Conservation (phyloP, 2,113 vertebrate species). For the Rhegmatorhina hoffmannsi region DNA sequence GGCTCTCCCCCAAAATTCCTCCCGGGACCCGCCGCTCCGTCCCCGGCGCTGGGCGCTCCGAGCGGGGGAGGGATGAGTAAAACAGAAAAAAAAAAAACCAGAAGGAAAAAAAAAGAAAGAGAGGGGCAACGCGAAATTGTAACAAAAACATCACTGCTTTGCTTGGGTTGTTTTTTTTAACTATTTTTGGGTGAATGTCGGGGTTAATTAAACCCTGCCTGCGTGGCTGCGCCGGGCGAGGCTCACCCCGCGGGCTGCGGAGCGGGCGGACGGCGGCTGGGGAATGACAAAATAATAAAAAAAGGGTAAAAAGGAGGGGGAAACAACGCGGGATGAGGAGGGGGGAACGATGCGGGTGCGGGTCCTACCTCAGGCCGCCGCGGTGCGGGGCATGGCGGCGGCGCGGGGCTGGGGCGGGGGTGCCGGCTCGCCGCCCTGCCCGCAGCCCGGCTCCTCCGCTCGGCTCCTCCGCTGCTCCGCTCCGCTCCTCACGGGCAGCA, state of each 20-base stretch:
- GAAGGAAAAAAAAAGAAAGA: neutral
- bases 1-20: neutral
- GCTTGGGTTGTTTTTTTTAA: neutral
- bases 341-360: no score
- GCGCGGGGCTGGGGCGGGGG: no score
- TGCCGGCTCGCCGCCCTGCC: no score
- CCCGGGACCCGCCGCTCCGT: neutral
- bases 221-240: neutral
- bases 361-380: no score
- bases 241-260: neutral
- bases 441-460: no score
- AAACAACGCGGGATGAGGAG: neutral
- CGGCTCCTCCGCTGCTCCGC: no score
- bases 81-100: neutral
- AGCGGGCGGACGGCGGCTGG: neutral
- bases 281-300: neutral
- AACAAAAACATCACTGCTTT: neutral
- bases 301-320: neutral
- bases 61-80: neutral
- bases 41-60: neutral
- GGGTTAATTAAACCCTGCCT: neutral
- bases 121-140: fast-evolving
- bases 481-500: no score
- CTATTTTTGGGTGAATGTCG: neutral
- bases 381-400: no score